Evolutionary conservation across 1,140 invertebrate species (phyloP).

Genomic region (Tachypleus tridentatus): DNA sequence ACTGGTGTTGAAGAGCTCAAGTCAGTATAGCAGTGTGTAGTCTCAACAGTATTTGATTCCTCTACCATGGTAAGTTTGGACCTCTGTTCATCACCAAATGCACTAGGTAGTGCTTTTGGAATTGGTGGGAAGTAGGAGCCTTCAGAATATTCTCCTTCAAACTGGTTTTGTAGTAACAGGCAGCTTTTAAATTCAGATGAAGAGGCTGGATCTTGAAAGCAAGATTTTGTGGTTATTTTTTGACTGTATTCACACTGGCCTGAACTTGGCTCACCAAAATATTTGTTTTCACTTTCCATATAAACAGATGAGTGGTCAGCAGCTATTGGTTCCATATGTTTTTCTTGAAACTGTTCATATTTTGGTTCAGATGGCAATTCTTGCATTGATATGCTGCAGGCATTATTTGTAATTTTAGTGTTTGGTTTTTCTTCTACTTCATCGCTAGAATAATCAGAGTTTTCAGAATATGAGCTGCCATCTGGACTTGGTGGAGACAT

Average conservation of each 20-base stretch:
- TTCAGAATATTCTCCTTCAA: too few species aligned
- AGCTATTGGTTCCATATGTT: not conserved
- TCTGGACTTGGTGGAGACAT: conserved; percentile 24
- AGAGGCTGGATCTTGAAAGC: too few species aligned
- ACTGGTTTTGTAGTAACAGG: too few species aligned
- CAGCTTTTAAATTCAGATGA: too few species aligned
- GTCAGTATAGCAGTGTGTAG: conserved; percentile 31
- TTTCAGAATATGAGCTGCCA: conserved; percentile 44
- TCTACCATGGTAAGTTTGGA: not conserved
- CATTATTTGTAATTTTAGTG: conserved; percentile 7
- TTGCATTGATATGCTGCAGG: not conserved
- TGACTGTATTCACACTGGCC: not conserved
- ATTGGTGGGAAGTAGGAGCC: too few species aligned
- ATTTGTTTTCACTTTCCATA: not conserved
- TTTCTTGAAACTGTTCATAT: not conserved
- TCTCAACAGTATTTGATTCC: conserved; percentile 11
- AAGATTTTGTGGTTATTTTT: too few species aligned
- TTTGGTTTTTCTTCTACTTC: conserved; percentile 15
- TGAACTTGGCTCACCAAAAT: not conserved
- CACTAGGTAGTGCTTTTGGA: too few species aligned
- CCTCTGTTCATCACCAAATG: too few species aligned
- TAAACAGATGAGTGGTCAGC: not conserved
- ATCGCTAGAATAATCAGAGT: conserved; percentile 33
- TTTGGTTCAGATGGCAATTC: not conserved
- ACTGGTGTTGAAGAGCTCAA: conserved; percentile 24